Conservation (phyloP, 2,888 invertebrate species). For the Belgica antarctica region DNA sequence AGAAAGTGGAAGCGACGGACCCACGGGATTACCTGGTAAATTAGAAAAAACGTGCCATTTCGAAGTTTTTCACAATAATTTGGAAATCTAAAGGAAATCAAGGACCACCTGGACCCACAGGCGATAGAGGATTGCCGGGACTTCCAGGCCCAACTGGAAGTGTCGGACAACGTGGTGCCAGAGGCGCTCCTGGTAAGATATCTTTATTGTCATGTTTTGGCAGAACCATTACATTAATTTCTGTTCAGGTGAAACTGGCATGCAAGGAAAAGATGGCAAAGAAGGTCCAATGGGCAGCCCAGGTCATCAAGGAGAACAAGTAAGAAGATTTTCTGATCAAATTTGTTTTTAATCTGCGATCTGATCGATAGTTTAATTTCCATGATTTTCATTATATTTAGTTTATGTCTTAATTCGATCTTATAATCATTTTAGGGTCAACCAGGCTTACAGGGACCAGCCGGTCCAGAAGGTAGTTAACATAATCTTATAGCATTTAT, state of each 20-base stretch:
- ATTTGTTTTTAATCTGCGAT: background rate
- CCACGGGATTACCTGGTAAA: slow-evolving; percentile 46
- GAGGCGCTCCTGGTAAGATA: slow-evolving; percentile 45
- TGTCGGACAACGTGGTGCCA: slow-evolving; percentile 46
- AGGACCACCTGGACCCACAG: background rate
- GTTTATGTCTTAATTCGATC: too few species aligned
- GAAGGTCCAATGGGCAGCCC: slow-evolving; percentile 66
- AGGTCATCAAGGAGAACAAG: slow-evolving; percentile 32
- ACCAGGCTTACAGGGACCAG: slow-evolving; percentile 58
- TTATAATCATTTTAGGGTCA: background rate
- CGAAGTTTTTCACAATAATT: background rate
- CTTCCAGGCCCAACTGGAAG: slow-evolving; percentile 16
- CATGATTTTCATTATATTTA: too few species aligned
- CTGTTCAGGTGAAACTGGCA: slow-evolving; percentile 63
- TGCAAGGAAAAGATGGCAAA: slow-evolving; percentile 68
- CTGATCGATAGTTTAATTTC: too few species aligned
- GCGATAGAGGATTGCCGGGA: slow-evolving; percentile 30
- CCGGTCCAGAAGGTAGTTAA: slow-evolving; percentile 58
- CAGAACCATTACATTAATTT: slow-evolving; percentile 53
- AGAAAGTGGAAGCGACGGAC: slow-evolving; percentile 63
- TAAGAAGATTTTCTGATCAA: too few species aligned
- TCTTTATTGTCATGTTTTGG: too few species aligned
- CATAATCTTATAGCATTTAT: background rate
- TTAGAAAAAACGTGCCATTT: background rate
- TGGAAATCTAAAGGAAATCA: slow-evolving; percentile 32